Evolutionary conservation across 2,888 invertebrate genomes (phyloP), one percentile per base, ranked within the genome.

Genomic region (Drepanosiphum platanoidis): DNA sequence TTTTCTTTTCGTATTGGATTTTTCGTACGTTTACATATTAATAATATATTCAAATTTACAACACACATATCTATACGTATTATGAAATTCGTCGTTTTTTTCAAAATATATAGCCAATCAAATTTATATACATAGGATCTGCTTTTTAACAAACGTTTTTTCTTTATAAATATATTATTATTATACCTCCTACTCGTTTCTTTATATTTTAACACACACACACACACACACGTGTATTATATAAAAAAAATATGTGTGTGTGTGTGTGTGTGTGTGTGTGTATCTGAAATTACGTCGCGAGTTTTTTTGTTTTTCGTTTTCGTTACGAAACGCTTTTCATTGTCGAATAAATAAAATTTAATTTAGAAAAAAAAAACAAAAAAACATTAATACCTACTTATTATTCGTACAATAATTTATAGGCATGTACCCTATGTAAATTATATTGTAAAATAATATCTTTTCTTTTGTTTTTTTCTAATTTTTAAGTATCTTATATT

Each of bases 341-440:
- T 72, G 72, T 82, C 64, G 30, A 39, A 72, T 58, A 36, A 36
- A 80, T 42, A 71, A 80, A 72, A 58, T 39, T 46, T 0, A n/a
- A 74, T 64, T 74, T 74, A 83, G 46, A 64, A 74, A 83, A 68
- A 82, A 81, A 42, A 36, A n/a, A n/a, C n/a, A n/a, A n/a, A n/a
- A n/a, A n/a, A n/a, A n/a, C n/a, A 46, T 34, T 27, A 64, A 66
- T 75, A 83, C 75, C 74, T 75, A 83, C 83, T 75, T 83, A 80
- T 58, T 83, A 75, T 83, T 83, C 64, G 64, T 83, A 83, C 74
- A 34, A 74, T 83, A 74, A 74, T 83, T 83, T 74, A 83, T 83
- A 74, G 74, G 74, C 46, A 58, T 64, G 64, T 74, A 74, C 32
- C 64, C 42, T 82, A 83, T 83, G 82, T 83, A 83, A 64, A 83